Base-by-base conservation (phyloP, 2,888 invertebrate genomes). In the Epinotia bilunana region DNA sequence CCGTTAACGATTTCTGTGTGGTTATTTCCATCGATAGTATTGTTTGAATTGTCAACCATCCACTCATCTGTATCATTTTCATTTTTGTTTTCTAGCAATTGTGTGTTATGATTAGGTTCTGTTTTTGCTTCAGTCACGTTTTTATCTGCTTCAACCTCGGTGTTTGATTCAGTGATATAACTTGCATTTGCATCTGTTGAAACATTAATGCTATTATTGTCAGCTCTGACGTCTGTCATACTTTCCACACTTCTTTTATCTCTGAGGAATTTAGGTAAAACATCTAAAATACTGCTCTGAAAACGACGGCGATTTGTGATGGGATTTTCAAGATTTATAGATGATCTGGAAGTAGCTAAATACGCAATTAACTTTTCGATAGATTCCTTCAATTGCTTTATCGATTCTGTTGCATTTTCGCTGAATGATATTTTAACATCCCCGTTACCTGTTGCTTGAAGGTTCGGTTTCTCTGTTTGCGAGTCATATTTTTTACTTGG, bases 1-100 rank as follows among this genome's bases (percentile, higher is more conserved):
- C 67, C 77, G 63, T 4, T 76, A 0, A 28, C 5, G 5, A 0
- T 63, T 61, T 73, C 57, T 43, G 72, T 76, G 43, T 74, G 23
- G 28, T 78, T 76, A 39, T 39, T 62, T 18, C n/a, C 53, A 2
- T 68, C 53, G 20, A 12, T 62, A 39, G 60, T 28, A 16, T 43
- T 58, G 13, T 68, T 58, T 3, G 23, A 39, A 46, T 58, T 57
- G 4, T 60, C 46, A 46, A 23, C 23, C 20, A 69, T n/a, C 58
- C 58, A 60, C 12, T 69, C 63, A 60, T 67, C 28, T 23, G 60
- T 43, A 33, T 23, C 61, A 13, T 20, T 61, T 39, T 39, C 67
- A 67, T 58, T 58, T 33, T 9, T 33, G n/a, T 69, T 43, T n/a
- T 53, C 60, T 16, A 49, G n/a, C 16, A 7, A 16, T 28, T 28